These are phyloP conservation scores for Bombus pascuorum DNA, from an alignment of 1,140 invertebrate genomes.

Conservation along the genomic window DNA sequence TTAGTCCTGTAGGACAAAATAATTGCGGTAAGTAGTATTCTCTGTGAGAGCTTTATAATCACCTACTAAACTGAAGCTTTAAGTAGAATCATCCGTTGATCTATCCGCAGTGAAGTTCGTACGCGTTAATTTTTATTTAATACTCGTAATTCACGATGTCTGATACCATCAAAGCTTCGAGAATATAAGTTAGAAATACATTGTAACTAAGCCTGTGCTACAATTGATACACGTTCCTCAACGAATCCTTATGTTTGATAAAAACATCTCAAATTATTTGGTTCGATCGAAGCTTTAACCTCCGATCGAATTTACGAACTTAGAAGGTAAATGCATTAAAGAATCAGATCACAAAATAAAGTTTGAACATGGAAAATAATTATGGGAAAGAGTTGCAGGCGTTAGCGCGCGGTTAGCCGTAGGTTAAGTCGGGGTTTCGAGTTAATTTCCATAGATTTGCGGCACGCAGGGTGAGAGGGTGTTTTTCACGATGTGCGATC, in stretches of 20 bases:
- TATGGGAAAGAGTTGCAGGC: not conserved
- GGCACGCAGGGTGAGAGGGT: not conserved
- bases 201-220: accelerated
- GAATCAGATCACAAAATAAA: not conserved
- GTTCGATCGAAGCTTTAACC: not conserved
- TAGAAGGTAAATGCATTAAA: not conserved
- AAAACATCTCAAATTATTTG: not conserved
- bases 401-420: not conserved
- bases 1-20: not conserved
- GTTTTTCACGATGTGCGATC: slow-evolving; percentile 53
- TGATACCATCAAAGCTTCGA: not conserved
- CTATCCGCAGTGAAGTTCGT: not conserved
- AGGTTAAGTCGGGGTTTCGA: not conserved
- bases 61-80: not conserved
- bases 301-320: not conserved
- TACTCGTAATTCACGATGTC: too few relatives aligned
- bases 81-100: not conserved
- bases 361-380: not conserved
- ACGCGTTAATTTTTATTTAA: not conserved
- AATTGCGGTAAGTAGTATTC: not conserved
- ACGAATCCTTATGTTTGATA: too few relatives aligned
- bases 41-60: not conserved
- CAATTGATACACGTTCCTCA: not conserved
- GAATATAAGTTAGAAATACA: not conserved
- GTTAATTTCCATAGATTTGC: slow-evolving; percentile 43